These are phyloP conservation scores for Heteromormyrus szaboi DNA, from an alignment of 2,797 vertebrate species.

Conservation along the genomic window DNA sequence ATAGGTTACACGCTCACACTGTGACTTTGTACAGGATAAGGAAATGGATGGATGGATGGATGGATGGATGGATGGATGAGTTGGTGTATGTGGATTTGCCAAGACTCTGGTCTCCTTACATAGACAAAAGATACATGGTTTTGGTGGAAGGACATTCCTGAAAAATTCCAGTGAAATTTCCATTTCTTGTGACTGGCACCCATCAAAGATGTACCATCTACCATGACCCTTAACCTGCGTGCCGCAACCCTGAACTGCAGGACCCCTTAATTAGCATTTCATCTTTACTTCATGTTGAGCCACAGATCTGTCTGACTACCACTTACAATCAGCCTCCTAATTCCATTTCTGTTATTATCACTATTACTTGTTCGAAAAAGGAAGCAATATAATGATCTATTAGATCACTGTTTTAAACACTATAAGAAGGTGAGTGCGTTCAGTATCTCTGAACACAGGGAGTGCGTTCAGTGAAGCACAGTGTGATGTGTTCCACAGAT, in stretches of 20 bases:
- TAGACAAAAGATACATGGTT: neutral
- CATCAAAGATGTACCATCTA: neutral
- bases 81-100: neutral
- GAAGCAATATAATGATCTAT: neutral
- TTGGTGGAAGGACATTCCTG: neutral
- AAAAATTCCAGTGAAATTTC: neutral
- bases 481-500: conserved; percentile 13
- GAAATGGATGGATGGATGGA: neutral
- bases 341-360: neutral
- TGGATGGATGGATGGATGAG: neutral
- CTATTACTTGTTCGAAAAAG: no score
- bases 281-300: neutral
- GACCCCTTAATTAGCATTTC: neutral
- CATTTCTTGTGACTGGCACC: neutral
- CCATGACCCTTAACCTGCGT: neutral
- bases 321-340: neutral
- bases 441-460: neutral
- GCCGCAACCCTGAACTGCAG: neutral
- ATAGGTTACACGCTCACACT: neutral
- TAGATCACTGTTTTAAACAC: neutral
- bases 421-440: neutral
- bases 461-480: no score
- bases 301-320: neutral
- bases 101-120: neutral
- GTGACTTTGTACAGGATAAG: neutral